Evolutionary conservation across 2,113 vertebrate genomes (phyloP), one percentile per base, ranked within the genome.

Genomic region (Capreolus pygargus): DNA sequence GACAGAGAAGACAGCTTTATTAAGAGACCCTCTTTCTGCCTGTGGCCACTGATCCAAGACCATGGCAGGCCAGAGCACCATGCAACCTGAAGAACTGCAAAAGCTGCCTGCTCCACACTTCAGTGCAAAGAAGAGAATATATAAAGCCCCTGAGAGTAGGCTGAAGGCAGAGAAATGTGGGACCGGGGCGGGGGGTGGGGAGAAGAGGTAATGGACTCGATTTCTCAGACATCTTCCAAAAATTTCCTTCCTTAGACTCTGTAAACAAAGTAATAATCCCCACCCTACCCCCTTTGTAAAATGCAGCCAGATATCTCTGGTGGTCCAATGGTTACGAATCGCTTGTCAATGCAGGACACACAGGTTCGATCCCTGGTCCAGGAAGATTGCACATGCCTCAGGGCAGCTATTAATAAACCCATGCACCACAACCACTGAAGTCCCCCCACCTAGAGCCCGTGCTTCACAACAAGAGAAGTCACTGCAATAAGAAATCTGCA

Each of bases 101-200:
- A 74, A 61, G 8, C 3, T 16, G 7, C 16, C 54, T 3, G 1
- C 2, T 9, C 58, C 45, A 8, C 7, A 17, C 58, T 43, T 61
- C 7, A 10, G 47, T 39, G 4, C 30, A 64, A 33, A 39, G 33
- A 52, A 67, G n/a, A 43, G 17, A 52, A 23, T 10, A 13, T 11
- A 17, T 28, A 17, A 33, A 47, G 74, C 10, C 4, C 45, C 45
- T 17, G 64, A 33, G 8, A 70, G 23, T 30, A 50, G 52, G 10
- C 15, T 79, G 36, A 57, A 60, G 10, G 61, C 84, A 95, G 52
- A 85, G 76, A 91, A 81, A 17, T 70, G 33, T 30, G 17, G 67
- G 70, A 47, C 21, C 1, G 2, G 0, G 4, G n/a, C n/a, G n/a
- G n/a, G n/a, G n/a, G n/a, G n/a, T n/a, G 2, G 67, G 67, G 21